These are phyloP conservation scores for Ondatra zibethicus DNA, from an alignment of 2,113 vertebrate genomes.

Conservation along the genomic window DNA sequence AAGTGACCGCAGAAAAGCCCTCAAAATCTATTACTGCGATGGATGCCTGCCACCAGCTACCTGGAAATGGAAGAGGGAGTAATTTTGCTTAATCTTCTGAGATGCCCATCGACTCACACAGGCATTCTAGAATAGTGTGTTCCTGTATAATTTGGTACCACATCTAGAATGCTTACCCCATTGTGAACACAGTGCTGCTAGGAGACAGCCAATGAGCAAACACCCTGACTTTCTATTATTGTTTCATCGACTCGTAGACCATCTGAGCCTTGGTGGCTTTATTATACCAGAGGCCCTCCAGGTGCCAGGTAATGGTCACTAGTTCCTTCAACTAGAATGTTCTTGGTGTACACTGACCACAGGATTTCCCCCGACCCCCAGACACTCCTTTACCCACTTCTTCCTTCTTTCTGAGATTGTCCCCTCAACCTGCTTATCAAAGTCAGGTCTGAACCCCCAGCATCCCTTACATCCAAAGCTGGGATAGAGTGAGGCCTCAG, in stretches of 20 bases:
- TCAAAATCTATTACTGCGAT: not conserved
- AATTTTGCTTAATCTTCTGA: not conserved
- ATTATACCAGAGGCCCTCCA: not conserved
- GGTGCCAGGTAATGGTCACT: not conserved
- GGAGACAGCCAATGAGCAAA: slow-evolving; percentile 58
- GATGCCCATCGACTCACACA: not conserved
- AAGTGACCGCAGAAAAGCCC: not conserved
- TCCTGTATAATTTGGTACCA: slow-evolving; percentile 40
- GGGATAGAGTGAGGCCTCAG: not conserved
- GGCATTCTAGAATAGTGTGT: slow-evolving; percentile 67
- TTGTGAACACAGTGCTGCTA: slow-evolving; percentile 64
- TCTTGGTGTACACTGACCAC: not conserved
- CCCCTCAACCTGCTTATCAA: not conserved
- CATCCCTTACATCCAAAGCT: not conserved
- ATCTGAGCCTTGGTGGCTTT: not conserved
- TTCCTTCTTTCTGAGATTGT: not conserved
- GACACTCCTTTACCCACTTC: not conserved
- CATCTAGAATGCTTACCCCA: slow-evolving; percentile 53
- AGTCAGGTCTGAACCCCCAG: not conserved
- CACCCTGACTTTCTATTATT: slow-evolving; percentile 47
- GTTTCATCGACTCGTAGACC: not conserved
- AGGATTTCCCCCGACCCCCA: not conserved
- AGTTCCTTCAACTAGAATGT: too few species aligned
- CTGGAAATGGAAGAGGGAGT: not conserved
- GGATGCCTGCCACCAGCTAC: not conserved